phyloP scores from a whole-genome alignment of 2,888 invertebrate species.

The Lithophane leautieri region DNA sequence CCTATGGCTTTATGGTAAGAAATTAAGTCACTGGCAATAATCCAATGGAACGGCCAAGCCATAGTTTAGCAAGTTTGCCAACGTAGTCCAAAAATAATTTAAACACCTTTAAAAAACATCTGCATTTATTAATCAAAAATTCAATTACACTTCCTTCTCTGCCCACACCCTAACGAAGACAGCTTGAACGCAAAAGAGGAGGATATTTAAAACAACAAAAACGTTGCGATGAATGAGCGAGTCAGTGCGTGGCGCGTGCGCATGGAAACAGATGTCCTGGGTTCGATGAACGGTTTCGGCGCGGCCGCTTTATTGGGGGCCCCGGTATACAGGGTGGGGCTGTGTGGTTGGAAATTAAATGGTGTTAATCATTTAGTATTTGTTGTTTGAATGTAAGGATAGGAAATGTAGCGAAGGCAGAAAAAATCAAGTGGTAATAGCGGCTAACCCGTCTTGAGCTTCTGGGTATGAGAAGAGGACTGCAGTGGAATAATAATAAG shows the following conservation, averaged over 20 bases:
- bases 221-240: conserved; percentile 76
- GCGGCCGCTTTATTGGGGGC: conserved; percentile 68
- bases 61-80: background rate
- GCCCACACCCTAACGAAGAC: conserved; percentile 10
- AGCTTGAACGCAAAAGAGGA: conserved; percentile 34
- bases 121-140: conserved; percentile 5
- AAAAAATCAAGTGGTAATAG: background rate
- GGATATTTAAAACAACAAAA: conserved; percentile 69
- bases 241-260: conserved; percentile 68
- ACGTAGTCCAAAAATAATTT: background rate
- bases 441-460: background rate
- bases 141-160: background rate
- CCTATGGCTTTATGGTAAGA: no score
- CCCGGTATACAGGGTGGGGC: conserved; percentile 72
- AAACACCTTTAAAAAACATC: conserved; percentile 8
- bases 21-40: no score
- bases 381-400: background rate
- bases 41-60: no score
- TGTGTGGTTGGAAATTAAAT: conserved; percentile 1
- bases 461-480: background rate
- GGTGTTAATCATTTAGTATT: conserved; percentile 16
- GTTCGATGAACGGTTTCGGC: conserved; percentile 86
- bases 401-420: background rate
- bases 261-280: conserved; percentile 81
- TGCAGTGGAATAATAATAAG: no score